These are phyloP conservation scores for Platysteira castanea DNA, from an alignment of 2,113 vertebrate species.

Conservation along the genomic window DNA sequence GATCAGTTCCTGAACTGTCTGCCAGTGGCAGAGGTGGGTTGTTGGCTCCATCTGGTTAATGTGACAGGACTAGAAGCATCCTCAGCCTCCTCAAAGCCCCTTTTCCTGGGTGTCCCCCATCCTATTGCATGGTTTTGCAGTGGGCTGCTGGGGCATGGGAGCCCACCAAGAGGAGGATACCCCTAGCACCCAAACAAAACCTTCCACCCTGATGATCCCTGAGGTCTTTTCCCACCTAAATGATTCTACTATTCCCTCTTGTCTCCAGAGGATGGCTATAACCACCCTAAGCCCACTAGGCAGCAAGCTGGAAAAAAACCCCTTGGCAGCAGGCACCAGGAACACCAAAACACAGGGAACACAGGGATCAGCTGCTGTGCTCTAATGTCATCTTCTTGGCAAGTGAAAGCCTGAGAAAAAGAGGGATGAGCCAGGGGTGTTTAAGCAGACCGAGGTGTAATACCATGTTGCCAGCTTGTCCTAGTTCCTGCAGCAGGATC, in stretches of 20 bases:
- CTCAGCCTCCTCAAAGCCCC: neutral
- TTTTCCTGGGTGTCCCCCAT: neutral
- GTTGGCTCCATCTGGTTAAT: neutral
- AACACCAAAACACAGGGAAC: neutral
- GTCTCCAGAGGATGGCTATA: neutral
- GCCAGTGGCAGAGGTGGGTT: neutral
- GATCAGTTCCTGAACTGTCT: neutral
- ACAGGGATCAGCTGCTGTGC: neutral
- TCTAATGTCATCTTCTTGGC: neutral
- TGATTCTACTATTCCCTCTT: neutral
- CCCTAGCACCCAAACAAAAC: neutral
- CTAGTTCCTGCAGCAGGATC: neutral
- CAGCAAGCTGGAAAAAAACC: neutral
- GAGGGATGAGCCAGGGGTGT: rapidly evolving
- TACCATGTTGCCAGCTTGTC: rapidly evolving
- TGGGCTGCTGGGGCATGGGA: neutral
- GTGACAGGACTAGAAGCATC: neutral
- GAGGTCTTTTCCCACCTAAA: neutral
- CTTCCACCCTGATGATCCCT: neutral
- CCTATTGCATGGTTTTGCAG: neutral
- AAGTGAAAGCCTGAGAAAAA: neutral
- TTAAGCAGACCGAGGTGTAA: neutral
- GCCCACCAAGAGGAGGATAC: rapidly evolving
- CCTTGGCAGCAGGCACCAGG: rapidly evolving
- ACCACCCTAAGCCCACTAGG: neutral